Evolutionary conservation across 2,888 invertebrate genomes (phyloP).

Genomic region (Pollenia griseotomentosa): DNA sequence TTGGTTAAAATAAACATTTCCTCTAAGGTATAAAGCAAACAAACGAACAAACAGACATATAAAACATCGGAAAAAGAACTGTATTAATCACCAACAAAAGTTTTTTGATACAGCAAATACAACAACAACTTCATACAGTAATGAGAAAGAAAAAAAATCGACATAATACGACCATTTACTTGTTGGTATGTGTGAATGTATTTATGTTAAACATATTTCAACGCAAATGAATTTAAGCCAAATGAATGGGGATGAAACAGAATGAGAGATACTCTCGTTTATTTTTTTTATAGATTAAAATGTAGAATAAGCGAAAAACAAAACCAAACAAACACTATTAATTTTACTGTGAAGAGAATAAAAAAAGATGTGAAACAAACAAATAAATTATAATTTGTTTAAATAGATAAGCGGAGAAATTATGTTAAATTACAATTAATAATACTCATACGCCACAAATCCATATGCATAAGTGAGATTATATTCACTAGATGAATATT

Average conservation of each 20-base stretch:
- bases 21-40: conserved; percentile 77
- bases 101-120: conserved; percentile 23
- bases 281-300: conserved; percentile 15
- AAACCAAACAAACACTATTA: conserved; percentile 32
- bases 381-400: conserved; percentile 40
- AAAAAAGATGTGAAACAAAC: background rate
- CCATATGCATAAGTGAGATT: background rate
- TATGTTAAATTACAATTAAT: conserved; percentile 58
- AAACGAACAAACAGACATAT: conserved; percentile 25
- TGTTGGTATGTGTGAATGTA: background rate
- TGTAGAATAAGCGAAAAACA: conserved; percentile 8
- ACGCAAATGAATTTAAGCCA: background rate
- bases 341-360: background rate
- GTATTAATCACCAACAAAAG: conserved; percentile 61
- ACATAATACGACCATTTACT: background rate
- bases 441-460: conserved; percentile 56
- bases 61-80: conserved; percentile 54
- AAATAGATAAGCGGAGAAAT: conserved; percentile 41
- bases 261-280: background rate
- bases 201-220: conserved; percentile 7
- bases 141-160: conserved; percentile 1
- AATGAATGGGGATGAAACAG: background rate
- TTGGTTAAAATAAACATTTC: conserved; percentile 80
- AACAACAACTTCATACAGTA: background rate
- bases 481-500: background rate